Evolutionary conservation across 2,113 vertebrate genomes (phyloP), one percentile per base, ranked within the genome.

Genomic region (Campylorhamphus procurvoides): DNA sequence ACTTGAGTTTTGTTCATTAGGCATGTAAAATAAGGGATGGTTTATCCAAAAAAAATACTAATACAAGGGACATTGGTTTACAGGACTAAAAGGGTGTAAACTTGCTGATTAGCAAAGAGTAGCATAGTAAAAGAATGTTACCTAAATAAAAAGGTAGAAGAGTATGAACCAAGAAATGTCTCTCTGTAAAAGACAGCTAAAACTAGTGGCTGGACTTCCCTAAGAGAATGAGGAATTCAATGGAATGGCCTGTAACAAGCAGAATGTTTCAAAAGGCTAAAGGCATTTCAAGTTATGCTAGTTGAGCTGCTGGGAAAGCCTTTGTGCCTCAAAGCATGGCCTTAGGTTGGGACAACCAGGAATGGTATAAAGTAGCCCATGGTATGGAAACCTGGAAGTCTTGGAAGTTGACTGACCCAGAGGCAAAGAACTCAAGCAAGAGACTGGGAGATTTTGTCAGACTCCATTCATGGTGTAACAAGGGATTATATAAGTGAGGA

Each of bases 321-420:
- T 95, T 80, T 94, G 79, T 90, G 59, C 24, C 53, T 80, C 63
- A 73, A 92, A 89, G 68, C 92, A 89, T 49, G 44, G 59, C 72
- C 59, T 80, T 63, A 39, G 84, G 83, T 77, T 84, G 68, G 59
- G 67, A 80, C 74, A 87, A 77, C 46, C 5, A 13, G 55, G 55
- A 86, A 47, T 22, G 28, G 59, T 66, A 80, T 77, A 73, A 95
- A 91, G 90, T 86, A 92, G 68, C 14, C 59, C n/a, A 37, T 33
- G 55, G 56, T 50, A 53, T 1, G 14, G 39, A 90, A 90, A 47
- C 39, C 56, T 85, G n/a, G 58, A 79, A 79, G 58, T 77, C 59
- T 90, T 90, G 93, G 71, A 94, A 92, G 72, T 9, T 89, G 93
- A 66, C 53, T 86, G 71, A 91, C 64, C 80, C 86, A 81, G 63